Base-by-base conservation (phyloP, 2,113 vertebrate species). In the Anoplopoma fimbria region DNA sequence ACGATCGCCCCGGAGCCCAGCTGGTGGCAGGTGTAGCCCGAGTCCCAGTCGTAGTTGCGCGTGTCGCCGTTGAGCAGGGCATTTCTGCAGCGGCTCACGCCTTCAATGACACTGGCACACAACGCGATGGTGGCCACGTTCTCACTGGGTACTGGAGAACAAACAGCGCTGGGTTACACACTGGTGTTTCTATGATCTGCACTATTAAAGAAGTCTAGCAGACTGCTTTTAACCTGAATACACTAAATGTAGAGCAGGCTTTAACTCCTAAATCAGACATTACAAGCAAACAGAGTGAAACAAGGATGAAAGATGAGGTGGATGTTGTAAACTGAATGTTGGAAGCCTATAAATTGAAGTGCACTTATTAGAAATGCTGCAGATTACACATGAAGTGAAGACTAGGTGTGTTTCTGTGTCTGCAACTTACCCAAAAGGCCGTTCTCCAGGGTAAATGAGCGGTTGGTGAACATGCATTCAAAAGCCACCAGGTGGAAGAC, bases 401-500 rank as follows among this genome's bases (percentile, higher is more conserved):
- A 69, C 47, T 9, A 15, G 2, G 9, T 53, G 19, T 21, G 58
- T 53, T 27, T 27, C 23, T 7, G 42, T 23, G 13, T 21, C 33
- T 36, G 57, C 0, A 15, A 88, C 97, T 95, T 96, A 99, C 98
- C 98, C 91, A 99, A 87, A 33, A 99, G 95, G 0, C 98, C 98
- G 45, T 96, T 96, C 83, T 99, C 98, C 85, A 99, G 95, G 21
- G 96, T 97, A 63, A 97, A 99, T 0, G 95, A 86, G 90, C 94
- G 96, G 93, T 96, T 95, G 10, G 97, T 99, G 95, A 97, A 99
- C 97, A 99, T 98, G 87, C 98, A 99, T 83, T 99, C 98, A 75
- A 99, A 98, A 51, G 98, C 97, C 91, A 99, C 98, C 27, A 99
- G 96, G 86, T 99, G 98, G 93, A 99, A 99, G 85, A 99, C 97